phyloP scores from a whole-genome alignment of 30 jellyfish, hydroid and myxozoan species.

The Rhopilema esculentum region DNA sequence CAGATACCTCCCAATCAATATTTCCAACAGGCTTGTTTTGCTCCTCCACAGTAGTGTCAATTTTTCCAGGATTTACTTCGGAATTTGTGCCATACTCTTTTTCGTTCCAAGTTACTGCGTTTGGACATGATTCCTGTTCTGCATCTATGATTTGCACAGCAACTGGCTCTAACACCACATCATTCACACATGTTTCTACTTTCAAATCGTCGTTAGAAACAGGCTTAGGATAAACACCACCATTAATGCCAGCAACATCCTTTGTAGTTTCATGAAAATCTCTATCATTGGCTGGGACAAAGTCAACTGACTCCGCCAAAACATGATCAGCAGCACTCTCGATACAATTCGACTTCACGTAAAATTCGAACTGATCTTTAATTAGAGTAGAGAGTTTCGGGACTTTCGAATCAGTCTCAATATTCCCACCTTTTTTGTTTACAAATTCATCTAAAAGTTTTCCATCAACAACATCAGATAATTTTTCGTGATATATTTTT shows the following conservation, averaged over 20 bases:
- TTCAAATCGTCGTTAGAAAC: background rate
- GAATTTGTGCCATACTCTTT: background rate
- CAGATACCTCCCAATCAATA: background rate
- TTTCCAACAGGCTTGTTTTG: background rate
- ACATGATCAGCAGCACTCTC: background rate
- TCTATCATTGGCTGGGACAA: background rate
- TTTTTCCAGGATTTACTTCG: background rate
- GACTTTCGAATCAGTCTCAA: background rate
- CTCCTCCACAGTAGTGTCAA: constrained; percentile 28
- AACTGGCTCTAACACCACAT: constrained; percentile 5
- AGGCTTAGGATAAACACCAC: background rate
- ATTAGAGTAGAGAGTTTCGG: background rate
- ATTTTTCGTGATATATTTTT: background rate
- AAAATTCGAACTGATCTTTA: background rate
- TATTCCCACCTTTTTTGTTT: background rate
- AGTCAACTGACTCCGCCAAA: background rate
- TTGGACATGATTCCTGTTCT: background rate
- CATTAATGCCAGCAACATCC: background rate
- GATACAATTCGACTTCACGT: background rate
- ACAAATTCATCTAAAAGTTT: background rate
- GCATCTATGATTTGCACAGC: background rate
- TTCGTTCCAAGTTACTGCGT: background rate
- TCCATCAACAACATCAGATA: background rate
- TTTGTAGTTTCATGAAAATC: background rate
- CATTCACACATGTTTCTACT: background rate